Percentiles rank a stretch among this genome's conserved stretches.
Conservation (phyloP, 2,888 invertebrate species). For the Caenorhabditis angaria region DNA sequence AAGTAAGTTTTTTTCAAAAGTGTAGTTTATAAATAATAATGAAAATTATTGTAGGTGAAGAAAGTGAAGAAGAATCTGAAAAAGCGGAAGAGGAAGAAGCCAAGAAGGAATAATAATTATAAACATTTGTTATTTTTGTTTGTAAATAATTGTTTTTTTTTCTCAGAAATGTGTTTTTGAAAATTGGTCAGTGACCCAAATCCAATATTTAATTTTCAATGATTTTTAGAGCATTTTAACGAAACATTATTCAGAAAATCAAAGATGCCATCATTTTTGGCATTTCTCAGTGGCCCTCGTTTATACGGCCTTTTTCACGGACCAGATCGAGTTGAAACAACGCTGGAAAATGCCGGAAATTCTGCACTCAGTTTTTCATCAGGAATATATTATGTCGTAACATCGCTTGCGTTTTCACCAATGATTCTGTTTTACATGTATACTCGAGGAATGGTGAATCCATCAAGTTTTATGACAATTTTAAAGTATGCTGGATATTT, state of each 20-base stretch:
- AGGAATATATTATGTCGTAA: conserved; percentile 45
- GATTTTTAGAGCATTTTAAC: neutral
- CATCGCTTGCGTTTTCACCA: conserved; percentile 49
- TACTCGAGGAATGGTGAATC: conserved; percentile 33
- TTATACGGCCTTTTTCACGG: conserved; percentile 43
- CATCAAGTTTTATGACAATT: conserved; percentile 14
- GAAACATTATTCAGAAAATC: too few relatives aligned
- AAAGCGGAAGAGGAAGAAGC: conserved; percentile 13
- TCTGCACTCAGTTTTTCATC: conserved; percentile 14
- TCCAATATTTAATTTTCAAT: too few relatives aligned
- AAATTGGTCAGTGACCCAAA: too few relatives aligned
- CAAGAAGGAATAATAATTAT: conserved; percentile 12
- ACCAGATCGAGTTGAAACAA: conserved; percentile 22
- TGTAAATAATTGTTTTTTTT: conserved; percentile 3
- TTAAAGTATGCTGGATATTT: conserved; percentile 37
- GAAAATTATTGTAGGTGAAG: conserved; percentile 12
- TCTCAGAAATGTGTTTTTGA: neutral
- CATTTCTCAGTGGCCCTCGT: conserved; percentile 42
- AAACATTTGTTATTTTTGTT: conserved; percentile 4
- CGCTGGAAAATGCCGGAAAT: conserved; percentile 39
- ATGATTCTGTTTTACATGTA: conserved; percentile 41
- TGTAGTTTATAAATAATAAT: neutral
- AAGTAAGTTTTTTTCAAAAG: conserved; percentile 6
- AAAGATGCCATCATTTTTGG: conserved; percentile 33
- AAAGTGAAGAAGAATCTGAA: conserved; percentile 12